Conservation (phyloP, 2,888 invertebrate genomes). For the Stratiomys singularior region DNA sequence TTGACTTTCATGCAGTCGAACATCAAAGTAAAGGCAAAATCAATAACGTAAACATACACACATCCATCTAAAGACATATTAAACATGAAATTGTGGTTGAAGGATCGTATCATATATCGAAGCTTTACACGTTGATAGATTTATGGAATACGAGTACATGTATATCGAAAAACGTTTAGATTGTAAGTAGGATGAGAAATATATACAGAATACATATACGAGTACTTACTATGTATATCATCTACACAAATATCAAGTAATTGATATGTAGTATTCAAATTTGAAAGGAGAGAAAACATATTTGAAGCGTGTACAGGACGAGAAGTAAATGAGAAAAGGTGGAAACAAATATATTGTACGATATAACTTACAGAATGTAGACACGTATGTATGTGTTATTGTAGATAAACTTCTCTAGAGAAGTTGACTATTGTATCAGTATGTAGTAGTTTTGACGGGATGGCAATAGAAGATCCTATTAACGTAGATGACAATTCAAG, state of each 20-base stretch:
- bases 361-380: not conserved
- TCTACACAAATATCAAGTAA: not conserved
- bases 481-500: not conserved
- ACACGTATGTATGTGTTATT: not conserved
- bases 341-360: not conserved
- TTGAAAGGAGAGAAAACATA: not conserved
- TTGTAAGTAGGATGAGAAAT: not conserved
- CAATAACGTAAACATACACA: not conserved
- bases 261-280: not conserved
- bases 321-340: not conserved
- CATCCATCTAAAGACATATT: not conserved
- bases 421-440: not conserved
- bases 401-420: not conserved
- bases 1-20: no score
- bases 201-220: not conserved
- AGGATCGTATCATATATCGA: slow-evolving; percentile 5
- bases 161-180: slow-evolving; percentile 15
- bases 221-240: not conserved
- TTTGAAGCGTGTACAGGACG: slow-evolving; percentile 9
- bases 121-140: slow-evolving; percentile 18
- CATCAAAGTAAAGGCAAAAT: not conserved
- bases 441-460: not conserved
- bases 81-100: not conserved
- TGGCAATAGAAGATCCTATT: not conserved
- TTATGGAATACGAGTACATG: no score